Percentiles rank a stretch among this genome's conserved stretches.
These are phyloP conservation scores for Sialis lutaria DNA, from an alignment of 2,888 invertebrate species.

Conservation along the genomic window DNA sequence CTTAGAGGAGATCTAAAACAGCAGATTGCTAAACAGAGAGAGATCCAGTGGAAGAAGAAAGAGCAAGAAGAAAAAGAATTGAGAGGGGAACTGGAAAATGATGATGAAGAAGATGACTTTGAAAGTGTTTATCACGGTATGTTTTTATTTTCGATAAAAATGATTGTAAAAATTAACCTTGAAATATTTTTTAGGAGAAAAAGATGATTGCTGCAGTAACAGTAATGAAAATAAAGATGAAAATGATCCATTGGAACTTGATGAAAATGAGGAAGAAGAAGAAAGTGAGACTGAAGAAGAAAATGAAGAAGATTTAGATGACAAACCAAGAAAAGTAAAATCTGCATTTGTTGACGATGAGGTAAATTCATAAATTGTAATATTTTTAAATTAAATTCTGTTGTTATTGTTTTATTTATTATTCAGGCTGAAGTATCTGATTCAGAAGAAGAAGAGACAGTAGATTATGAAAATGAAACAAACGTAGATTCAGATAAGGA, in stretches of 20 bases:
- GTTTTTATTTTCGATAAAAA: background rate
- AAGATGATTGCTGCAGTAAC: conserved; percentile 9
- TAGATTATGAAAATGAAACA: conserved; percentile 8
- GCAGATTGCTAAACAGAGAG: conserved; percentile 51
- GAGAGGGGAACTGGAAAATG: conserved; percentile 21
- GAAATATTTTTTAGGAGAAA: conserved; percentile 9
- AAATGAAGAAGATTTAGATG: conserved; percentile 32
- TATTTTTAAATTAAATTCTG: too few relatives aligned
- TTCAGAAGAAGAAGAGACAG: conserved; percentile 7
- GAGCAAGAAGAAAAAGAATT: conserved; percentile 27
- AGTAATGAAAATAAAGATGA: background rate
- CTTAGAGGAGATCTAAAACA: conserved; percentile 52
- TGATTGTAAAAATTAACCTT: background rate
- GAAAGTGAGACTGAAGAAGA: conserved; percentile 26
- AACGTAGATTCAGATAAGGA: conserved; percentile 6
- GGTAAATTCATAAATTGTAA: conserved; percentile 9
- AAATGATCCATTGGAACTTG: conserved; percentile 13
- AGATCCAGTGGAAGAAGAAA: conserved; percentile 50
- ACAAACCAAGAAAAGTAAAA: conserved; percentile 22
- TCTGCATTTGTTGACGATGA: conserved; percentile 21
- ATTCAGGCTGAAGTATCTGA: conserved; percentile 5
- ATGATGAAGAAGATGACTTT: conserved; percentile 13
- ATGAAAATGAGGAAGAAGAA: conserved; percentile 21
- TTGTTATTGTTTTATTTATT: background rate
- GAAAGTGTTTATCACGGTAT: conserved; percentile 3